Percentiles rank a stretch among this genome's conserved stretches.
phyloP scores from a whole-genome alignment of 1,140 invertebrate species.

The Formica exsecta region DNA sequence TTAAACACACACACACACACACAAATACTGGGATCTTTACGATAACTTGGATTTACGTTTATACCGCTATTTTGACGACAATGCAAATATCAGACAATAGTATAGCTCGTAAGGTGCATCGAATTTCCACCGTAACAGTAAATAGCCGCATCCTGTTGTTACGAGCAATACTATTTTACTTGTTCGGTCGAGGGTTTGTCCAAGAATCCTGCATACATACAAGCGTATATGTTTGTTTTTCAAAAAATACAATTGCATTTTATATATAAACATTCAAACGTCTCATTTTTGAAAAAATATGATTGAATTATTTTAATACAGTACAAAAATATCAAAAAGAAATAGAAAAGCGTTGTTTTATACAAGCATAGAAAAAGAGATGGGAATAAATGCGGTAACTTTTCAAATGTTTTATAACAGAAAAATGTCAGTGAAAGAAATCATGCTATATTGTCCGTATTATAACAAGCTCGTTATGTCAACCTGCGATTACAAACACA shows the following conservation, averaged over 20 bases:
- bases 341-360: background rate
- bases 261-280: background rate
- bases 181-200: background rate
- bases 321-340: background rate
- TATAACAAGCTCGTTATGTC: constrained; percentile 29
- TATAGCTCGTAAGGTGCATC: constrained; percentile 40
- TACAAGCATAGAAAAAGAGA: background rate
- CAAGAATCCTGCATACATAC: background rate
- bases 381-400: background rate
- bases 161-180: constrained; percentile 10
- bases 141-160: constrained; percentile 46
- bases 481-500: constrained; percentile 18
- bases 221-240: constrained; percentile 6
- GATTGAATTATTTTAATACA: background rate
- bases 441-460: background rate
- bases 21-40: background rate
- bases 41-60: constrained; percentile 10
- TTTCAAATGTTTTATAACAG: constrained; percentile 18
- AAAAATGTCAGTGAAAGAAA: background rate
- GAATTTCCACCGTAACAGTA: constrained; percentile 42
- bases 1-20: background rate
- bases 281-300: background rate
- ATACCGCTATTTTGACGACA: constrained; percentile 41
- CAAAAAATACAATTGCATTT: constrained; percentile 9
- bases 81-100: constrained; percentile 28